Conservation (phyloP, 2,888 invertebrate species). For the Ferrisia virgata region DNA sequence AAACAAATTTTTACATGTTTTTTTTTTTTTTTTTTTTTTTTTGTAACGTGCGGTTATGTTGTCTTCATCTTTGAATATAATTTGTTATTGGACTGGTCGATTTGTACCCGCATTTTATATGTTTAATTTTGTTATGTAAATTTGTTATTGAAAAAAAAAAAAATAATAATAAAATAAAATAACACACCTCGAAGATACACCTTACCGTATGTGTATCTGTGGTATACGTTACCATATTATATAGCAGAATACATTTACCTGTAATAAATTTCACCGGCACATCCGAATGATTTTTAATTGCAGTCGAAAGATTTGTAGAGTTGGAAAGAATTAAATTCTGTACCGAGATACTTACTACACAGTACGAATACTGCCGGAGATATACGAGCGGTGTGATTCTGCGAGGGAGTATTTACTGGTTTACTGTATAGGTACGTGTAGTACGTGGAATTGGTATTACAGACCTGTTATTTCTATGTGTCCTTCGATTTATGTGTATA, state of each 20-base stretch:
- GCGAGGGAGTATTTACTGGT: conserved; percentile 26
- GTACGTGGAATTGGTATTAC: background rate
- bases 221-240: no score
- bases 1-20: no score
- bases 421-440: no score
- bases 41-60: background rate
- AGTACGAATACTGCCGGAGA: background rate
- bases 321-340: background rate
- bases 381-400: background rate
- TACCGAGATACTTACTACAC: background rate
- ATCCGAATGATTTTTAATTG: conserved; percentile 1
- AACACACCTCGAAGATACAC: background rate
- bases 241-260: background rate
- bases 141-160: background rate
- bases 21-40: no score
- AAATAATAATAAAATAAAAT: no score
- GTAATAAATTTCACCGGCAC: background rate
- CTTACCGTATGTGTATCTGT: background rate
- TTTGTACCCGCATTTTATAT: conserved; percentile 25
- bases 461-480: background rate
- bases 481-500: background rate
- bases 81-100: conserved; percentile 11
- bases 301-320: background rate
- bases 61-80: conserved; percentile 23
- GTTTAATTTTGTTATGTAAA: conserved; percentile 30